These are phyloP conservation scores for Eulemur rubriventer DNA, from an alignment of 2,797 vertebrate species.

Conservation along the genomic window DNA sequence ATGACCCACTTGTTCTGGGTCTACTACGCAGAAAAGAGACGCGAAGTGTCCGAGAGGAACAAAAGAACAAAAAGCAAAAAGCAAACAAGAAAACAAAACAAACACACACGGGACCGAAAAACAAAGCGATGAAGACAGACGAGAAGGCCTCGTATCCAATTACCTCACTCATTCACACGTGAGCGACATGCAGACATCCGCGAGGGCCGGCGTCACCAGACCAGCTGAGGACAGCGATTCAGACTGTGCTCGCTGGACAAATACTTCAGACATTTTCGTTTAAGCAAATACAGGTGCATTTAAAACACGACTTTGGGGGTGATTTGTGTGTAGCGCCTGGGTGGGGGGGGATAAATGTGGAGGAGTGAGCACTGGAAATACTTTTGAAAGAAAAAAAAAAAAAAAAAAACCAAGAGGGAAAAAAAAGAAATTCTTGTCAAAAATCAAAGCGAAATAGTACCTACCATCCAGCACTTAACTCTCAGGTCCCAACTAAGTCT, in stretches of 20 bases:
- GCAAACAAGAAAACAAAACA: conserved; percentile 38
- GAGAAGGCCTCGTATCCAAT: conserved; percentile 85
- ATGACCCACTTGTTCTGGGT: conserved; percentile 91
- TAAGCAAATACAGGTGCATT: conserved; percentile 89
- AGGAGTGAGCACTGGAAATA: conserved; percentile 87
- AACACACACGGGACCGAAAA: conserved; percentile 65
- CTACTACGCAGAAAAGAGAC: conserved; percentile 77
- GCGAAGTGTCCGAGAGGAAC: conserved; percentile 66
- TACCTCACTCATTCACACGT: conserved; percentile 88
- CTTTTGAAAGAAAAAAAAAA: conserved; percentile 89
- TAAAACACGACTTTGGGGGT: conserved; percentile 89
- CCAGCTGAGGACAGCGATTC: conserved; percentile 83
- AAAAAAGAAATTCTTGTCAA: conserved; percentile 78
- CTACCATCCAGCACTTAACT: conserved; percentile 87
- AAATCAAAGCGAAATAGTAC: conserved; percentile 80
- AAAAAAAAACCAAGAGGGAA: conserved; percentile 77
- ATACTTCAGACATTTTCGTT: conserved; percentile 86
- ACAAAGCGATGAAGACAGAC: conserved; percentile 65
- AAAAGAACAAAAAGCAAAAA: conserved; percentile 70
- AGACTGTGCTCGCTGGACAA: conserved; percentile 87
- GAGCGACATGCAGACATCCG: conserved; percentile 83
- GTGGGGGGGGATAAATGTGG: conserved; percentile 83
- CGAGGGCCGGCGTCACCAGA: conserved; percentile 84
- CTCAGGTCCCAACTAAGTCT: conserved; percentile 93
- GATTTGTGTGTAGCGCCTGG: conserved; percentile 89